phyloP scores from a whole-genome alignment of 92 coral and sea anemone genomes.

The Paragorgia papillata region DNA sequence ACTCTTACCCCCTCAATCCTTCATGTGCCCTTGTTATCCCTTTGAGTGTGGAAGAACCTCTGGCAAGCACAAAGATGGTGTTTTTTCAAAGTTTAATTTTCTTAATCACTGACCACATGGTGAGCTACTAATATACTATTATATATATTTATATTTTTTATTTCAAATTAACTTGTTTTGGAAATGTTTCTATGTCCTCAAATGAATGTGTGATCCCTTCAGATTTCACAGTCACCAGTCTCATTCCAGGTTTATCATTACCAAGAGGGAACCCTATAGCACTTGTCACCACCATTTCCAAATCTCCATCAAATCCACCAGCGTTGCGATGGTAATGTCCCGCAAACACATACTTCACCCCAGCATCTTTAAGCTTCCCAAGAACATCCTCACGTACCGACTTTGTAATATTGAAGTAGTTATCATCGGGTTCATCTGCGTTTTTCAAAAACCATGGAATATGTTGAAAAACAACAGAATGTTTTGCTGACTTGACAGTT shows the following conservation, averaged over 20 bases:
- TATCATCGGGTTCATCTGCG: slow-evolving; percentile 63
- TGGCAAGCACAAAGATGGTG: no score
- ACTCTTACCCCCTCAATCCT: no score
- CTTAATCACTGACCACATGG: no score
- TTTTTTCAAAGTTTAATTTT: no score
- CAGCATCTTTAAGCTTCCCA: slow-evolving; percentile 77
- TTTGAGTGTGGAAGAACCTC: no score
- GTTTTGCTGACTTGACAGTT: slow-evolving; percentile 77
- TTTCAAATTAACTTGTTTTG: slow-evolving; percentile 61
- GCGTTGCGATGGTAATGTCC: slow-evolving; percentile 99
- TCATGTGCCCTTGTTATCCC: no score
- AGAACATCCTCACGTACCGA: slow-evolving; percentile 66
- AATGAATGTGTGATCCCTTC: slow-evolving; percentile 79
- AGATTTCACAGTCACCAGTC: slow-evolving; percentile 74
- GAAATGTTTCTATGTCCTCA: slow-evolving; percentile 84
- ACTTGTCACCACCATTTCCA: slow-evolving; percentile 96
- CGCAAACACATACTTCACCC: slow-evolving; percentile 88
- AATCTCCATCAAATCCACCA: slow-evolving; percentile 85
- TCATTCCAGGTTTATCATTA: slow-evolving; percentile 88
- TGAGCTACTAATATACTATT: no score
- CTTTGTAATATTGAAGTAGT: slow-evolving; percentile 75
- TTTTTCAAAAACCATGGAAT: slow-evolving; percentile 89
- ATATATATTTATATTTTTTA: no score
- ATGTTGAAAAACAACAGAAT: slow-evolving; percentile 89
- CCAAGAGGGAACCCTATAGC: slow-evolving; percentile 92